Percentiles rank a stretch among this genome's conserved stretches.
Conservation (phyloP, 2,113 vertebrate genomes). For the Anolis carolinensis region DNA sequence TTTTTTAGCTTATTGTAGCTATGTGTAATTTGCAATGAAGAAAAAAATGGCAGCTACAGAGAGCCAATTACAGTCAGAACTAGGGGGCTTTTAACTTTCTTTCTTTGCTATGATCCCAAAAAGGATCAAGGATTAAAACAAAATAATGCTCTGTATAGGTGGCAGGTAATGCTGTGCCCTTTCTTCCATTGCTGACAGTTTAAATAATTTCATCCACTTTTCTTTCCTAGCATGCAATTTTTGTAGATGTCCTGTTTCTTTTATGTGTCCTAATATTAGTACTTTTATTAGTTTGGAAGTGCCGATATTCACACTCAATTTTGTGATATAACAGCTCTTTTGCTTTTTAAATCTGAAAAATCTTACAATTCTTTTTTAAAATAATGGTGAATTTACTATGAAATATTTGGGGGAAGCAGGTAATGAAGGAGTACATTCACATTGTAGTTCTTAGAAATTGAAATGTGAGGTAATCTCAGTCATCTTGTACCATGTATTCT, state of each 20-base stretch:
- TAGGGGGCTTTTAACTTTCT: neutral
- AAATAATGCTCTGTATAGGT: neutral
- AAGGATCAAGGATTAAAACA: neutral
- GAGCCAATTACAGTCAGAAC: neutral
- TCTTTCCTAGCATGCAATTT: neutral
- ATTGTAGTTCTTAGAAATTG: neutral
- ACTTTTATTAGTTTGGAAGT: neutral
- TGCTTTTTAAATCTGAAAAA: neutral
- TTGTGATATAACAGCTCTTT: neutral
- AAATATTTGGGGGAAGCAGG: too few species aligned
- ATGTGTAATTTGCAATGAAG: neutral
- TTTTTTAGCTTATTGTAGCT: neutral
- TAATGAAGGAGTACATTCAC: neutral
- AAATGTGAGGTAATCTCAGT: neutral
- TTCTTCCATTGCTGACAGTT: neutral
- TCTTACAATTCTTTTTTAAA: neutral
- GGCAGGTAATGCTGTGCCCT: neutral
- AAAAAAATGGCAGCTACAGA: neutral
- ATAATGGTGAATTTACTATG: neutral
- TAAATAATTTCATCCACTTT: neutral
- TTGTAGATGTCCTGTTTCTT: neutral
- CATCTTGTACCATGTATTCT: neutral
- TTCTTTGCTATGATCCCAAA: neutral
- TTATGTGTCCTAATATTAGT: neutral
- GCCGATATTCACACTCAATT: neutral